Conservation (phyloP, 2,797 vertebrate species). For the Poeciliopsis turneri region DNA sequence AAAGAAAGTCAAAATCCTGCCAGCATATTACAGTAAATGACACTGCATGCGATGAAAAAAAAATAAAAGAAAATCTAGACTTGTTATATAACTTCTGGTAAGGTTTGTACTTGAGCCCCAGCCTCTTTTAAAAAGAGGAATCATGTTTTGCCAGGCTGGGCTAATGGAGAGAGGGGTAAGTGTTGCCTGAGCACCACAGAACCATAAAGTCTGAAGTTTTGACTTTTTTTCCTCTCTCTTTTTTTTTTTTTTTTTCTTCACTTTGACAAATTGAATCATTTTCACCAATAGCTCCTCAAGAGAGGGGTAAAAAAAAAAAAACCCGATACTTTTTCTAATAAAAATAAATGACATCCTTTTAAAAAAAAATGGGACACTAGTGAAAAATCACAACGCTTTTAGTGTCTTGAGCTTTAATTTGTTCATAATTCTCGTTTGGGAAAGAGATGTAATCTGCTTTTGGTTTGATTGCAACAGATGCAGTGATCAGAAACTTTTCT, state of each 20-base stretch:
- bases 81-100: slow-evolving; percentile 77
- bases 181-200: slow-evolving; percentile 17
- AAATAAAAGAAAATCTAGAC: slow-evolving; percentile 35
- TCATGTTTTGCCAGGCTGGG: slow-evolving; percentile 55
- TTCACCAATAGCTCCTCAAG: background rate
- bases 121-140: slow-evolving; percentile 48
- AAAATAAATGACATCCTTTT: background rate
- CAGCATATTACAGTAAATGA: slow-evolving; percentile 76
- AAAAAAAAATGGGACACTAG: background rate
- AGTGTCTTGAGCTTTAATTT: background rate
- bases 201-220: background rate
- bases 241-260: background rate
- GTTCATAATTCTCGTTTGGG: background rate
- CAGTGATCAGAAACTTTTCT: background rate
- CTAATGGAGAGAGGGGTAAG: slow-evolving; percentile 42
- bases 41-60: slow-evolving; percentile 58
- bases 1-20: slow-evolving; percentile 39
- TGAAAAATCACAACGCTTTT: background rate
- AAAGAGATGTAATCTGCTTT: background rate
- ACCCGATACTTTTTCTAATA: background rate
- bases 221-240: background rate
- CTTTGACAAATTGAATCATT: slow-evolving; percentile 9
- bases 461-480: background rate
- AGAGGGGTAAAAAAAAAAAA: slow-evolving; percentile 1
- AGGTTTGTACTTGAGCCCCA: slow-evolving; percentile 58